phyloP scores from a whole-genome alignment of 2,113 vertebrate genomes.

The Tympanuchus pallidicinctus region DNA sequence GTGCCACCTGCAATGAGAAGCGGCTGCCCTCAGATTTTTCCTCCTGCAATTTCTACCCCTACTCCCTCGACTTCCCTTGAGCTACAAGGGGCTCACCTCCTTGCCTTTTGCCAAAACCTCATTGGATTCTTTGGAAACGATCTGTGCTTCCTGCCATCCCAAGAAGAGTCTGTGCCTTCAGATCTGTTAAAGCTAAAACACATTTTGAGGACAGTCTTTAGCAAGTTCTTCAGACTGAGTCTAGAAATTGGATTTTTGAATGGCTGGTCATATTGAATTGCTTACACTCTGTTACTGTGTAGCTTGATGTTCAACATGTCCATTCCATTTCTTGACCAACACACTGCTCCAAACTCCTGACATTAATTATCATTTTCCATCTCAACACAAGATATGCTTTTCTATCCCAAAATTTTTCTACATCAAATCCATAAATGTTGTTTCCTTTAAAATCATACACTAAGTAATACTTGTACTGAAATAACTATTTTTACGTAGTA shows the following conservation, averaged over 20 bases:
- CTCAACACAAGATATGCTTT: background rate
- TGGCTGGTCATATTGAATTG: background rate
- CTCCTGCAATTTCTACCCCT: background rate
- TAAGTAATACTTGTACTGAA: background rate
- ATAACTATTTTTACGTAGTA: background rate
- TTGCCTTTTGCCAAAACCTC: background rate
- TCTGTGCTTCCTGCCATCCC: background rate
- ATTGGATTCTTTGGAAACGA: background rate
- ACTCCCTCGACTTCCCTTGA: accelerated
- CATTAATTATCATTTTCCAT: background rate
- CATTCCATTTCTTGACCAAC: background rate
- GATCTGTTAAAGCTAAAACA: background rate
- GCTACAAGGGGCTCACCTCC: background rate
- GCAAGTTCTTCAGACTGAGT: background rate
- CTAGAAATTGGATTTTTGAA: background rate
- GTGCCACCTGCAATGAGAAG: background rate
- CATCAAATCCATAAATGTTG: background rate
- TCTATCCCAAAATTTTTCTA: background rate
- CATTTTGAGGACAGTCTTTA: background rate
- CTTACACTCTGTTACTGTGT: background rate
- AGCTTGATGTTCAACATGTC: background rate
- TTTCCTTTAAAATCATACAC: background rate
- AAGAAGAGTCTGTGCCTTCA: background rate
- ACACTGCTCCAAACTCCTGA: accelerated
- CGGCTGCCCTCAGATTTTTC: background rate